phyloP scores from a whole-genome alignment of 2,113 vertebrate species.

The Origma solitaria region DNA sequence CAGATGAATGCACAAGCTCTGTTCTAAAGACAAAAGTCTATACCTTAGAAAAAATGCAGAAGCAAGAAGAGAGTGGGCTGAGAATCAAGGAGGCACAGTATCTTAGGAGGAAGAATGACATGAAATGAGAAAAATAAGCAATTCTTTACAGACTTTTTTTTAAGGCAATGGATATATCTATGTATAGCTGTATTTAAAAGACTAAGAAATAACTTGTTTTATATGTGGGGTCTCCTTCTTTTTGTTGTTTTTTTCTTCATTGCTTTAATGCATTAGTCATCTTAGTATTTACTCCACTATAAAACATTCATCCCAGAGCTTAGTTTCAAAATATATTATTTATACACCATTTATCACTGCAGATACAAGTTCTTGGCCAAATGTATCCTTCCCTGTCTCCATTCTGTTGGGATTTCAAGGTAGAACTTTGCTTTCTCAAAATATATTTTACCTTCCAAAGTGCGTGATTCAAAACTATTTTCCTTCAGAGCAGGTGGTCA shows the following conservation, averaged over 20 bases:
- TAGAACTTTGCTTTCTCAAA: not conserved
- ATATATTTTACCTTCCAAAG: not conserved
- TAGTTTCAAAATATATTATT: conserved; percentile 25
- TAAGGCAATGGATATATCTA: not conserved
- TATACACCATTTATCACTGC: conserved; percentile 29
- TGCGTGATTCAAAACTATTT: not conserved
- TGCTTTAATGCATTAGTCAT: not conserved
- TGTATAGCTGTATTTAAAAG: not conserved
- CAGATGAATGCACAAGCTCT: conserved; percentile 74
- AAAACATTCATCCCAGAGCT: conserved; percentile 26
- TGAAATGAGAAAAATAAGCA: conserved; percentile 2
- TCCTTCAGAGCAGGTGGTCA: not conserved
- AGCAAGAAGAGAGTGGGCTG: not conserved
- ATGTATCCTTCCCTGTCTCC: not conserved
- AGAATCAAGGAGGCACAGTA: not conserved
- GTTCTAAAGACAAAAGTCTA: conserved; percentile 72
- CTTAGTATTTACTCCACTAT: conserved; percentile 16
- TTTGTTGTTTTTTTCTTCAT: not conserved
- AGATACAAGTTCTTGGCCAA: not conserved
- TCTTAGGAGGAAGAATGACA: conserved; percentile 24
- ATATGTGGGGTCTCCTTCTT: not conserved
- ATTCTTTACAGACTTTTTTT: not conserved
- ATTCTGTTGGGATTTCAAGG: not conserved
- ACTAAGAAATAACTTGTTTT: not conserved
- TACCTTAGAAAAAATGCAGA: conserved; percentile 59